phyloP scores from a whole-genome alignment of 2,797 vertebrate genomes.

The Thamnophis elegans region DNA sequence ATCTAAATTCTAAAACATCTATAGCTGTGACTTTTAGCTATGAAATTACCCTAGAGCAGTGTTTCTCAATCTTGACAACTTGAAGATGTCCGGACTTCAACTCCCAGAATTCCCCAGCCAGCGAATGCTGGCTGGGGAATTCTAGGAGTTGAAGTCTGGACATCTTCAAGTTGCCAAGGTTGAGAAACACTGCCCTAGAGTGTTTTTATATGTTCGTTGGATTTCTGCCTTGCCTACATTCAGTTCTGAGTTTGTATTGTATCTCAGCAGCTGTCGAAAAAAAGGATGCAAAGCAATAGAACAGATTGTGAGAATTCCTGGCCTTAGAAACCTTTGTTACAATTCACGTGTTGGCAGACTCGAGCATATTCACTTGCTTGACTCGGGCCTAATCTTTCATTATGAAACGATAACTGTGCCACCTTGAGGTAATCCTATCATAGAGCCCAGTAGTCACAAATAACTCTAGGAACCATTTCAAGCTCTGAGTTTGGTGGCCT shows the following conservation, averaged over 20 bases:
- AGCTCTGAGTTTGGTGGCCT: neutral
- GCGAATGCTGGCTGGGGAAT: too few relatives aligned
- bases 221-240: neutral
- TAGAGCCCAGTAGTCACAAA: neutral
- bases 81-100: too few relatives aligned
- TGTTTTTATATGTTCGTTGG: neutral
- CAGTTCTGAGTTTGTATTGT: neutral
- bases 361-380: neutral
- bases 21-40: neutral
- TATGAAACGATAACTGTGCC: neutral
- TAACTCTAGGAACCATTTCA: neutral
- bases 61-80: too few relatives aligned
- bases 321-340: neutral
- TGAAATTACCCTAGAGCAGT: neutral
- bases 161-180: too few relatives aligned
- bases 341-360: neutral
- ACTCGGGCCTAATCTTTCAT: neutral
- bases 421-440: neutral
- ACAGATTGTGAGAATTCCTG: neutral
- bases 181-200: too few relatives aligned
- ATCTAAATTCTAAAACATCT: neutral
- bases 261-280: neutral
- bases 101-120: too few relatives aligned
- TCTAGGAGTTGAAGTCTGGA: too few relatives aligned
- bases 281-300: neutral